Evolutionary conservation across 2,888 invertebrate species (phyloP).

Genomic region (Marasmarcha lunaedactyla): DNA sequence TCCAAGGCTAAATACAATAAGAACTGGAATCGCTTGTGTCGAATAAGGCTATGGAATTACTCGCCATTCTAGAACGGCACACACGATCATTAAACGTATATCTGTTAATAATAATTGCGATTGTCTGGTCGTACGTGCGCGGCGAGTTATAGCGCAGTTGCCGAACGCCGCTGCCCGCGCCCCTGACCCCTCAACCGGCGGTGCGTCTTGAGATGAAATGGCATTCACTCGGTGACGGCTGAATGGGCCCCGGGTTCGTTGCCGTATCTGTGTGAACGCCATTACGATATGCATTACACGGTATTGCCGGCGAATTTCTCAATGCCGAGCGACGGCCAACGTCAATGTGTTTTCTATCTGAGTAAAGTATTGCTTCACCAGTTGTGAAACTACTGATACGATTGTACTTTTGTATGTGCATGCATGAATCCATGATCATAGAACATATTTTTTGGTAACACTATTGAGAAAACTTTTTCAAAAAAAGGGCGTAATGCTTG

Average conservation of each 20-base stretch:
- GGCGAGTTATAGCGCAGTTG: constrained; percentile 60
- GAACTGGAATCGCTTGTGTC: constrained; percentile 34
- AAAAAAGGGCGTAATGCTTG: too few species aligned
- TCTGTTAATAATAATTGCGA: constrained; percentile 65
- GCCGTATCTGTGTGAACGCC: constrained; percentile 35
- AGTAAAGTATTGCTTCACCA: too few species aligned
- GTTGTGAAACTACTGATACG: too few species aligned
- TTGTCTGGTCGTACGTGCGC: constrained; percentile 62
- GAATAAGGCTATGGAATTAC: constrained; percentile 25
- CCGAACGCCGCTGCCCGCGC: constrained; percentile 29
- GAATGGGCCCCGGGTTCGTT: constrained; percentile 38
- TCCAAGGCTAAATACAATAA: constrained; percentile 31
- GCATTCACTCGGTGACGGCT: constrained; percentile 52
- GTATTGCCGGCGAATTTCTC: background rate
- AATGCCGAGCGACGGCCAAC: background rate
- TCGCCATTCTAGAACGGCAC: constrained; percentile 33
- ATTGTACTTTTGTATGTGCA: too few species aligned
- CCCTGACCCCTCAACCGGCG: constrained; percentile 30
- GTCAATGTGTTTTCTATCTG: too few species aligned
- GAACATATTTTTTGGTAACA: too few species aligned
- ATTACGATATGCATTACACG: constrained; percentile 18
- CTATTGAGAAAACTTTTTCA: too few species aligned
- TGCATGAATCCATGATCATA: too few species aligned
- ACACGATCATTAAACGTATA: constrained; percentile 60
- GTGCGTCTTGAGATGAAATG: constrained; percentile 51